Base-by-base conservation (phyloP, 2,888 invertebrate species). In the Pharmacophagus antenor region DNA sequence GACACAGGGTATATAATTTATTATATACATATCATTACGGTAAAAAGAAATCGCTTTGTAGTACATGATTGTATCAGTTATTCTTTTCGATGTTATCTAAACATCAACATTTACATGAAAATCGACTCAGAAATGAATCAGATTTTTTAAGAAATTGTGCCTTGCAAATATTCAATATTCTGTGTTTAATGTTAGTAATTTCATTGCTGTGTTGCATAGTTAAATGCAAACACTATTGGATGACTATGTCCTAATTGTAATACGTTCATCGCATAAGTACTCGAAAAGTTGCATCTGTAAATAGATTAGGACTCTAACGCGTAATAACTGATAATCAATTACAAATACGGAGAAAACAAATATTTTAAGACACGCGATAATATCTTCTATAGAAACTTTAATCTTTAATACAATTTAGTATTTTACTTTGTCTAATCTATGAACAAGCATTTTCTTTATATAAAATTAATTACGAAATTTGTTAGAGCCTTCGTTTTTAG, bases 91-190 rank as follows among this genome's bases (percentile, higher is more conserved):
- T 78, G 80, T 84, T 79, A n/a, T 77, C 67, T 73, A 71, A 79
- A 74, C 81, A 84, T 82, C 75, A 73, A 70, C 76, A 73, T 70
- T 75, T 37, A 88, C 82, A 83, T 85, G 82, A 78, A 83, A 84
- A 84, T 79, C 76, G 80, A 81, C 17, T 37, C 37, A 37, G 37
- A 2, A 31, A 31, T 31, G 31, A 84, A 79, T 85, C 89, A 87
- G 89, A 87, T 89, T 90, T 89, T 86, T 86, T 83, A 90, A 88
- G 80, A 88, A 85, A 88, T 88, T 90, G 89, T 90, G 89, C 89
- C 89, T 90, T 90, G 89, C 89, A 89, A 89, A 84, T 88, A 85
- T 79, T 85, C 88, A 87, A 85, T 89, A 88, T 88, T 89, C 89
- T 88, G 89, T 88, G 89, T 90, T 88, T 88, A 88, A 88, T 89